Conservation (phyloP, 2,888 invertebrate species). For the Drosophila tanythrix region DNA sequence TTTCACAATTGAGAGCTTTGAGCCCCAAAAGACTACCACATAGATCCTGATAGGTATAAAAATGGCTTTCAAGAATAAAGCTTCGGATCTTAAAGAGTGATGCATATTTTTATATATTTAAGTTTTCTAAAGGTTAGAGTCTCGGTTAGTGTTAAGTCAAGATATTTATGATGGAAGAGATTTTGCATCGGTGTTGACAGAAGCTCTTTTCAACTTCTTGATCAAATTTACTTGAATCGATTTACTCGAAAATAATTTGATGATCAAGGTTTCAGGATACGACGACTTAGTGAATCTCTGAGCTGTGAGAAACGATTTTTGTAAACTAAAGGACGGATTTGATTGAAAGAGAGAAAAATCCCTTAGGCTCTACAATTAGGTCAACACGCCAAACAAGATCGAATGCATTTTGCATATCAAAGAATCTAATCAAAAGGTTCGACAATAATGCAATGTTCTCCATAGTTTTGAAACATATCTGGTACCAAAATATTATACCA, state of each 20-base stretch:
- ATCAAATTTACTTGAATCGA: not conserved
- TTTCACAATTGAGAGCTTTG: not conserved
- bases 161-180: not conserved
- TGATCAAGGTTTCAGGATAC: not conserved
- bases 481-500: no score
- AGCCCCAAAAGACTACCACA: not conserved
- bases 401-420: not conserved
- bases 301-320: not conserved
- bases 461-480: not conserved
- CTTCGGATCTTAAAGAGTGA: not conserved
- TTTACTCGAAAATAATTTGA: not conserved
- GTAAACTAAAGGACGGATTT: not conserved
- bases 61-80: not conserved
- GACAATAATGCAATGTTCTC: not conserved
- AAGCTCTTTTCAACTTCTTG: not conserved
- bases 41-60: not conserved
- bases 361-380: not conserved
- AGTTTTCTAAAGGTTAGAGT: not conserved
- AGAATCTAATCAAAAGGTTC: not conserved
- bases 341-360: not conserved
- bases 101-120: no score
- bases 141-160: not conserved
- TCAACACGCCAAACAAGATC: not conserved
- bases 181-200: not conserved
- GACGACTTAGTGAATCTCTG: not conserved